Conservation (phyloP, 2,888 invertebrate species). For the Thumatha senex region DNA sequence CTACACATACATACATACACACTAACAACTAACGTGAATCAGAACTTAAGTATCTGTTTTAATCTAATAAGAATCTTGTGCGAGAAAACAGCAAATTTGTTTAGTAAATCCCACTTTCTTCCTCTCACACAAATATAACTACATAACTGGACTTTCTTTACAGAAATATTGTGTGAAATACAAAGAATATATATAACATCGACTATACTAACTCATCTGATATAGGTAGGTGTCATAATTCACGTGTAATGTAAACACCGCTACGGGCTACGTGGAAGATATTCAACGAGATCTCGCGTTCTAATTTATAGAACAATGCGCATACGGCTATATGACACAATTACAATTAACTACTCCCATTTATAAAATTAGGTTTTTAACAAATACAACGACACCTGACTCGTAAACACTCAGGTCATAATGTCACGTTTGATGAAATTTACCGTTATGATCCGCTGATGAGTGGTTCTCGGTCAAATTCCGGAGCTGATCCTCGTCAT, state of each 20-base stretch:
- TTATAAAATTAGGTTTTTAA: conserved; percentile 16
- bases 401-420: conserved; percentile 73
- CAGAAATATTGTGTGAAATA: conserved; percentile 42
- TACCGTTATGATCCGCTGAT: conserved; percentile 79
- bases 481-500: conserved; percentile 61
- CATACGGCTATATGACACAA: conserved; percentile 33
- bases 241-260: conserved; percentile 76
- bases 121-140: conserved; percentile 26
- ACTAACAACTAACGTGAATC: conserved; percentile 24
- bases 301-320: conserved; percentile 55
- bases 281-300: conserved; percentile 43
- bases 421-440: conserved; percentile 66
- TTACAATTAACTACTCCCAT: conserved; percentile 12
- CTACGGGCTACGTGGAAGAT: conserved; percentile 70
- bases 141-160: conserved; percentile 44
- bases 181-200: conserved; percentile 38
- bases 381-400: conserved; percentile 62
- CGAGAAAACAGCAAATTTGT: conserved; percentile 49
- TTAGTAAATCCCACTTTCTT: conserved; percentile 59
- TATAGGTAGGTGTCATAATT: conserved; percentile 71
- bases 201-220: conserved; percentile 42
- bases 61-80: conserved; percentile 64
- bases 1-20: too few species aligned
- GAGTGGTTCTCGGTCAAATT: conserved; percentile 56
- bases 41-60: conserved; percentile 41